Evolutionary conservation across 2,113 vertebrate species (phyloP).

Genomic region (Odobenus rosmarus): DNA sequence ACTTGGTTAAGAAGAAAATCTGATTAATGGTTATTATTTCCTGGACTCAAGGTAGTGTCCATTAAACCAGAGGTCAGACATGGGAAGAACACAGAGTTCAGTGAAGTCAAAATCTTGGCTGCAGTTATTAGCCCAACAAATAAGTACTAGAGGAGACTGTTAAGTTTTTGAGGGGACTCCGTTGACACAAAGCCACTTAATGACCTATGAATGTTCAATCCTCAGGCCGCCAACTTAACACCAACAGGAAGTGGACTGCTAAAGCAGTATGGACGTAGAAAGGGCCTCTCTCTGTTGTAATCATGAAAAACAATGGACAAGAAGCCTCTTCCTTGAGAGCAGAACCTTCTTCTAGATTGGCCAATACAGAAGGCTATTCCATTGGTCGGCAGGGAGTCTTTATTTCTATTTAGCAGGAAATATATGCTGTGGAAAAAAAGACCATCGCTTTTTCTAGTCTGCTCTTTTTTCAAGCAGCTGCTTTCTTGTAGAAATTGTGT

Average conservation of each 20-base stretch:
- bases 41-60: not conserved
- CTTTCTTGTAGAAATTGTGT: not conserved
- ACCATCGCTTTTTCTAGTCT: not conserved
- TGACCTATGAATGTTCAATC: not conserved
- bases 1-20: not conserved
- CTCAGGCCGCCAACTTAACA: not conserved
- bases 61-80: not conserved
- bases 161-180: not conserved
- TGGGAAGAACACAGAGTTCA: not conserved
- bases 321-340: not conserved
- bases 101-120: not conserved
- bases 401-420: not conserved
- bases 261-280: not conserved
- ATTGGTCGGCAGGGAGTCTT: not conserved
- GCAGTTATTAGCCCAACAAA: not conserved
- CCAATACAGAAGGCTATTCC: not conserved
- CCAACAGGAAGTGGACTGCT: not conserved
- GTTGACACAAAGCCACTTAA: not conserved
- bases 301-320: not conserved
- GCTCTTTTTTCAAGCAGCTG: not conserved
- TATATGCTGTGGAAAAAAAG: not conserved
- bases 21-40: not conserved
- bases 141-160: not conserved
- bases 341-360: not conserved
- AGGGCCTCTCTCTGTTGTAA: rapidly evolving